Percentiles rank a stretch among this genome's conserved stretches.
Evolutionary conservation across 1,140 invertebrate species (phyloP).

Genomic region (Solen grandis): DNA sequence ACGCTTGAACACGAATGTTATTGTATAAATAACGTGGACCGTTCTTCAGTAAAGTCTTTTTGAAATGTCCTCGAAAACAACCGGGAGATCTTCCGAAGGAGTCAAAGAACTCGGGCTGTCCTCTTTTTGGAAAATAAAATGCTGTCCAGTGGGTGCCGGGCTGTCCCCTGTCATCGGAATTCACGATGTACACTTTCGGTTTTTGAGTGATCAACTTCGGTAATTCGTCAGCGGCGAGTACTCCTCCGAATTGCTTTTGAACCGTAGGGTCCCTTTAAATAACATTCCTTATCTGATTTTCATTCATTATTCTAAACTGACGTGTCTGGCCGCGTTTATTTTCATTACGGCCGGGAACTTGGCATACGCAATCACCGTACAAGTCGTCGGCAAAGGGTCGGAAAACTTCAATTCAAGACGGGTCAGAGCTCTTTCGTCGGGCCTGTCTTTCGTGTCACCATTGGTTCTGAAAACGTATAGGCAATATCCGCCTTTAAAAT

Average conservation of each 20-base stretch:
- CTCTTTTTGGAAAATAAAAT: constrained; percentile 6
- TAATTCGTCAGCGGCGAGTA: constrained; percentile 9
- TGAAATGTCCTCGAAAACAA: neutral
- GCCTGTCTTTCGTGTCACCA: neutral
- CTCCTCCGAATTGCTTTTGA: neutral
- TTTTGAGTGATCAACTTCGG: neutral
- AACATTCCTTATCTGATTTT: neutral
- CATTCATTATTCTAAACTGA: neutral
- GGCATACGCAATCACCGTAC: constrained; percentile 23
- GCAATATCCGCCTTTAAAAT: neutral
- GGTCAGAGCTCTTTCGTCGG: neutral
- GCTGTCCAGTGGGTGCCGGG: constrained; percentile 7
- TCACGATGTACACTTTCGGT: constrained; percentile 1
- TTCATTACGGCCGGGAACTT: neutral
- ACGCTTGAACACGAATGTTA: neutral
- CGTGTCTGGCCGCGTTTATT: neutral
- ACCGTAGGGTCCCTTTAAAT: neutral
- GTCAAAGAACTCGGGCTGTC: neutral
- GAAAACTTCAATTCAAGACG: constrained; percentile 15
- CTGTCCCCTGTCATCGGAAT: neutral
- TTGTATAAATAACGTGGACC: neutral
- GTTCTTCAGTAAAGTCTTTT: constrained; percentile 3
- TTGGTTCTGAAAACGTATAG: neutral
- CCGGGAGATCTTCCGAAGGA: neutral
- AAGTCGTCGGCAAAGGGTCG: neutral